These are phyloP conservation scores for Pheucticus melanocephalus DNA, from an alignment of 2,113 vertebrate genomes.

Conservation along the genomic window DNA sequence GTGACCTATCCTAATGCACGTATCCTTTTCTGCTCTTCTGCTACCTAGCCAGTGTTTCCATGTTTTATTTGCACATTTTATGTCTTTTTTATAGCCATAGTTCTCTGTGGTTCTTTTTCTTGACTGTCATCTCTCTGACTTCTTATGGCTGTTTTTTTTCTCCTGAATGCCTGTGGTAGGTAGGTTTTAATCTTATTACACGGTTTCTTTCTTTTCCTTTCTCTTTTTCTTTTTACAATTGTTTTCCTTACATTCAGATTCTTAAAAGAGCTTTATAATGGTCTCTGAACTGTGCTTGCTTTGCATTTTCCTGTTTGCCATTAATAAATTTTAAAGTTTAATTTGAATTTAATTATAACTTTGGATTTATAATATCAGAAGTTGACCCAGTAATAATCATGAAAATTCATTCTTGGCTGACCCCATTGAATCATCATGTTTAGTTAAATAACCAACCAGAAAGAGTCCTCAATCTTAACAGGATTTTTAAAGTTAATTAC, in stretches of 20 bases:
- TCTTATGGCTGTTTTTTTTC: background rate
- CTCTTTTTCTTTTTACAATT: background rate
- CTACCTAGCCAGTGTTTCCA: constrained; percentile 9
- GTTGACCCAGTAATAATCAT: background rate
- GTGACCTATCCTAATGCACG: constrained; percentile 47
- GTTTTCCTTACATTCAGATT: background rate
- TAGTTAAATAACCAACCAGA: constrained; percentile 19
- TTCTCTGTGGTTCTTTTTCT: constrained; percentile 26
- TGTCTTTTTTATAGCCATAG: constrained; percentile 29
- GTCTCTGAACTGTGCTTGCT: background rate
- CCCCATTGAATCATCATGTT: background rate
- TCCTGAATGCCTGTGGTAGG: constrained; percentile 28
- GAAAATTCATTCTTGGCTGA: background rate
- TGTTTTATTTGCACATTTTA: constrained; percentile 27
- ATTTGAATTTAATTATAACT: background rate
- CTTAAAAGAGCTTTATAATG: background rate
- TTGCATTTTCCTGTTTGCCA: constrained; percentile 11
- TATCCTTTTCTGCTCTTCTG: constrained; percentile 56
- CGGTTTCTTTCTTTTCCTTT: background rate
- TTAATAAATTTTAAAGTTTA: background rate
- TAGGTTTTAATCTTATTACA: constrained; percentile 36
- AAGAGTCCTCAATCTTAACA: background rate
- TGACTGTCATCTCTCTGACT: constrained; percentile 37
- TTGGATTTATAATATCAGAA: background rate
- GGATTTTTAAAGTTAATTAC: background rate